Evolutionary conservation across 2,113 vertebrate genomes (phyloP), one percentile per base, ranked within the genome.

Genomic region (Heterochromis multidens): DNA sequence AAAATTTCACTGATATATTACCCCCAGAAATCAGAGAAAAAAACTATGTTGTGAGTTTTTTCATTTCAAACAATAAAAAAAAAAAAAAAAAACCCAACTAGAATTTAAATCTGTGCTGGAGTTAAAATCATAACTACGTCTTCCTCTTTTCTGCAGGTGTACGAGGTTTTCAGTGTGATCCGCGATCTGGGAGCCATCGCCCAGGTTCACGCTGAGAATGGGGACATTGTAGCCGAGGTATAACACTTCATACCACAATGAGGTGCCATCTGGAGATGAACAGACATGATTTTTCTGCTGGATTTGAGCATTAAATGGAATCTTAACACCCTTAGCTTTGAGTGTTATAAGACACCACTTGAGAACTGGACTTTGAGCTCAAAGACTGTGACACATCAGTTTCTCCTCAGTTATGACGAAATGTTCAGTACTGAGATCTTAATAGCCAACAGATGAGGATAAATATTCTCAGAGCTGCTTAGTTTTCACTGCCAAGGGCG

Each of bases 141-240:
- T 27, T 58, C 21, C 5, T 90, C 21, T n/a, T 59, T 63, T 65
- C 33, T 65, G 61, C 95, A 99, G 99, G 97, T 99, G 74, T 99
- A 99, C 0, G 98, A 99, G 92, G 98, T 99, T 33, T 96, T 99
- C 93, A 98, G 98, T 0, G 97, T 98, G 79, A 98, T 99, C 95
- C 97, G 99, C 2, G 99, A 99, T 31, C 97, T 99, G 1, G 99
- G 99, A 0, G 99, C 98, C 21, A 97, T 99, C 0, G 98, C 98
- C 35, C 98, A 99, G 89, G 99, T 99, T 81, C 99, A 99, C 0
- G 99, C 98, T 3, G 99, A 99, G 93, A 99, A 99, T 0, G 99
- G 99, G 2, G 98, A 99, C 95, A 98, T 99, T 65, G 97, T 99
- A 1, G 98, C 98, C 8, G 98, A 99, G 97, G 99, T 99, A 95